Conservation (phyloP, 1,140 invertebrate species). For the Drosophila tsacasi region DNA sequence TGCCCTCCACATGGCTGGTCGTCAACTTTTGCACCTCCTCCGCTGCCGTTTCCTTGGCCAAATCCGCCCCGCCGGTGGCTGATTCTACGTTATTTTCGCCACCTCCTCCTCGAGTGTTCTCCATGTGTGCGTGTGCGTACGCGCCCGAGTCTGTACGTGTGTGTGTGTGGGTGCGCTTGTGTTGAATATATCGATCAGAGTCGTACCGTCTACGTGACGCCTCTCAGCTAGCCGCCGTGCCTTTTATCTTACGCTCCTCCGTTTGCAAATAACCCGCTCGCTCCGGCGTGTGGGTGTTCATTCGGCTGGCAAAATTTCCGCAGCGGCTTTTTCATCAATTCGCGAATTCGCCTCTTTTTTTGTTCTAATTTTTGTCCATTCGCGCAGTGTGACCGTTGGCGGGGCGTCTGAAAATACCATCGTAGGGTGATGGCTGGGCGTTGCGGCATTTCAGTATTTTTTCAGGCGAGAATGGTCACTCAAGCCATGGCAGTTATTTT, state of each 20-base stretch:
- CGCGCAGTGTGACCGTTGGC: conserved; percentile 14
- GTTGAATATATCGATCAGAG: conserved; percentile 75
- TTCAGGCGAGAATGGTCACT: background rate
- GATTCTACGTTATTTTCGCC: conserved; percentile 67
- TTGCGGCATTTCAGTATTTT: background rate
- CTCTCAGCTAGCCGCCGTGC: conserved; percentile 62
- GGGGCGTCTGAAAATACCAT: background rate
- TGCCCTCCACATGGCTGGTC: conserved; percentile 4
- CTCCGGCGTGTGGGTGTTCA: conserved; percentile 54
- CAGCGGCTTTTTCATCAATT: conserved; percentile 36
- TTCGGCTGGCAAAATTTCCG: conserved; percentile 38
- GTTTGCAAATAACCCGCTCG: conserved; percentile 38
- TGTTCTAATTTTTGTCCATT: conserved; percentile 27
- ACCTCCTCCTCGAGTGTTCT: conserved; percentile 66
- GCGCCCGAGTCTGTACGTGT: conserved; percentile 21
- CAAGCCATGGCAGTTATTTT: background rate
- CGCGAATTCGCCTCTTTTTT: conserved; percentile 32
- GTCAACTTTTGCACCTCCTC: conserved; percentile 17
- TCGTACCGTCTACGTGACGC: conserved; percentile 75
- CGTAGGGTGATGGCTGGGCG: background rate
- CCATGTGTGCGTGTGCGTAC: conserved; percentile 65
- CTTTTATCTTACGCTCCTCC: conserved; percentile 50
- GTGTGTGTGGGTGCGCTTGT: conserved; percentile 35
- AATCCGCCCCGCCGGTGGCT: conserved; percentile 22
- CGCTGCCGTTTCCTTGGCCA: conserved; percentile 1